Percentiles rank a stretch among this genome's conserved stretches.
These are phyloP conservation scores for Ploceus nigricollis DNA, from an alignment of 2,113 vertebrate genomes.

Conservation along the genomic window DNA sequence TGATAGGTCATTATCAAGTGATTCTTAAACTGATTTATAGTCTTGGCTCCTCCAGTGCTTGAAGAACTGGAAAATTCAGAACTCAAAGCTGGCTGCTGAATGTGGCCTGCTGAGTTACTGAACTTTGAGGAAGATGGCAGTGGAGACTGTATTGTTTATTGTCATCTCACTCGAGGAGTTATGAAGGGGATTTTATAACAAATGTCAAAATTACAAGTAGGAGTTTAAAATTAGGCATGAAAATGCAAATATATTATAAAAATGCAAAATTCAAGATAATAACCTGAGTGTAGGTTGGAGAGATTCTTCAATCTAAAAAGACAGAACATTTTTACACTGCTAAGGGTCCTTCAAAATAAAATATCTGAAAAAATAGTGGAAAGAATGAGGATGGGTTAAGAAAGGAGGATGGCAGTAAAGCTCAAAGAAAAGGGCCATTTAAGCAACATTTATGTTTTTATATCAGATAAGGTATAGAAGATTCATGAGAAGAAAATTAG, in stretches of 20 bases:
- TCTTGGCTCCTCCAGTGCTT: neutral
- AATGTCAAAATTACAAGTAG: constrained; percentile 23
- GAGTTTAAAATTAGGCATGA: constrained; percentile 28
- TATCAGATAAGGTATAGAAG: neutral
- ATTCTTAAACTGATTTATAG: neutral
- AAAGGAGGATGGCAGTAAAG: neutral
- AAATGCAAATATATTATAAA: constrained; percentile 8
- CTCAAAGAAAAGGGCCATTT: neutral
- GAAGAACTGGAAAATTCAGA: neutral
- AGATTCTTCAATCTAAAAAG: neutral
- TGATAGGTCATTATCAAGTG: neutral
- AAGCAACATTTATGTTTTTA: neutral
- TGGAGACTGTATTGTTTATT: neutral
- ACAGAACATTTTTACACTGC: neutral
- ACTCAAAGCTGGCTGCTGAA: neutral
- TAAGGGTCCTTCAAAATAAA: neutral
- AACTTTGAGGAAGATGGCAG: neutral
- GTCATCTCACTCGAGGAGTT: neutral
- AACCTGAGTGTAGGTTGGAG: constrained; percentile 34
- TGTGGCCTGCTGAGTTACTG: neutral
- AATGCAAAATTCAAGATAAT: neutral
- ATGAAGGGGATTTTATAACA: neutral
- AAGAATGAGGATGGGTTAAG: neutral
- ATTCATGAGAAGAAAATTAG: neutral
- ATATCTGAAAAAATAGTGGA: neutral